Base-by-base conservation (phyloP, 2,888 invertebrate genomes). In the Hartigia nigra region DNA sequence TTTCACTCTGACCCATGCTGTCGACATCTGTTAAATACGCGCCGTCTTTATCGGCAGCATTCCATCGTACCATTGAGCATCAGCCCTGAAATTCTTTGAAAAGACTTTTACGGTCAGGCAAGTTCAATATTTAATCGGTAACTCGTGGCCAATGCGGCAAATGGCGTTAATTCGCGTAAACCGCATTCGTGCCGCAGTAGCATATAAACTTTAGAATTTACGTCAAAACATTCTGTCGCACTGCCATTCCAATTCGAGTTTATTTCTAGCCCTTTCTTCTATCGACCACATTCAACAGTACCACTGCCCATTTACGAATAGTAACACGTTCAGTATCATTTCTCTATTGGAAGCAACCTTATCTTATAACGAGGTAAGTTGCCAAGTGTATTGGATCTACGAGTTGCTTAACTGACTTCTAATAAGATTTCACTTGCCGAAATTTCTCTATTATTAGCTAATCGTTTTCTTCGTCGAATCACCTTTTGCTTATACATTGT, bases 401-500 rank as follows among this genome's bases (percentile, higher is more conserved):
- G 9, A 55, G 23, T 55, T 55, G 23, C 55, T 55, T 55, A 55
- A 55, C 23, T 55, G 23, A 55, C 5, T 23, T 55, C 55, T 9
- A 9, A 23, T 55, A 23, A 55, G 23, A 55, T 55, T 23, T 55
- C 23, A 5, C 9, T 1, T 55, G 23, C 14, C 9, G 23, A 55
- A 9, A 55, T 55, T 55, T 55, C 55, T 23, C 9, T 23, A 55
- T 55, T 1, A 23, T 55, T 9, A 55, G 9, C 23, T 23, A 23
- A 23, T 55, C 23, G 23, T 23, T 23, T 55, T 55, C 55, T 23
- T 9, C 9, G 23, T 23, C 9, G 55, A 55, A 23, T 5, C 55
- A 55, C 55, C 4, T 23, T 55, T 55, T 23, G 39, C 23, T 55
- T 37, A 39, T 77, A 76, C 69, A 70, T 78, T 78, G 69, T 80